These are phyloP conservation scores for Pseudomyrmex dendroicus DNA, from an alignment of 1,140 invertebrate species.

Conservation along the genomic window DNA sequence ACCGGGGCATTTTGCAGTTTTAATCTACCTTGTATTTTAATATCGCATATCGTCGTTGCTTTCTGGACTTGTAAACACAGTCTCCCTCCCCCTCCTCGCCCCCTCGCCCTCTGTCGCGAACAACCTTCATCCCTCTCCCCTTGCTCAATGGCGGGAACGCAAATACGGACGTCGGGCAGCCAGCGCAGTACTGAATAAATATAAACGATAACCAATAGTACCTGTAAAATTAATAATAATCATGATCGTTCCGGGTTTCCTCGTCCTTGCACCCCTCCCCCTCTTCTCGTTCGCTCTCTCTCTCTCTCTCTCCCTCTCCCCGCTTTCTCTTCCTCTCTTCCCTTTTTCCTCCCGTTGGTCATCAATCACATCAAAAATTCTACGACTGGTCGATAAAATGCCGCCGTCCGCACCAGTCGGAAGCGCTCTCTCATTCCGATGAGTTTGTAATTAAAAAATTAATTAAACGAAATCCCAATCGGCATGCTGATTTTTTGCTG, in stretches of 20 bases:
- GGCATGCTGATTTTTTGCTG: constrained; percentile 75
- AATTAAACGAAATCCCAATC: constrained; percentile 79
- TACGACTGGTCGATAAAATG: constrained; percentile 63
- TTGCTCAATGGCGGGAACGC: constrained; percentile 53
- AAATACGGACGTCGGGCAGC: constrained; percentile 57
- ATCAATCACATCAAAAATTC: constrained; percentile 74
- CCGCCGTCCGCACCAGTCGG: constrained; percentile 40
- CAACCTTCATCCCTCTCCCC: constrained; percentile 56
- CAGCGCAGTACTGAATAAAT: constrained; percentile 70
- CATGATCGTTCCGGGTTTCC: constrained; percentile 55
- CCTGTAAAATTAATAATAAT: constrained; percentile 75
- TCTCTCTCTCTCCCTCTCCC: constrained; percentile 16
- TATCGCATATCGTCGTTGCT: constrained; percentile 71
- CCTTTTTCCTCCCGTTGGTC: constrained; percentile 48
- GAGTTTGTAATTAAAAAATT: constrained; percentile 79
- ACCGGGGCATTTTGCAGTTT: constrained; percentile 65
- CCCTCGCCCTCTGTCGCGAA: constrained; percentile 39
- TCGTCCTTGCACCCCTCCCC: constrained; percentile 64
- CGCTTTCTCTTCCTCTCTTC: constrained; percentile 1
- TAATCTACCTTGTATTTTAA: constrained; percentile 69
- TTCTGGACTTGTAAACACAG: constrained; percentile 69
- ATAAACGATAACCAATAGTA: constrained; percentile 74
- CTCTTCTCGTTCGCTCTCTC: background rate
- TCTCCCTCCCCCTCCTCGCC: constrained; percentile 39
- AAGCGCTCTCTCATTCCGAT: constrained; percentile 68